Evolutionary conservation across 2,888 invertebrate species (phyloP).

Genomic region (Seira ritae): DNA sequence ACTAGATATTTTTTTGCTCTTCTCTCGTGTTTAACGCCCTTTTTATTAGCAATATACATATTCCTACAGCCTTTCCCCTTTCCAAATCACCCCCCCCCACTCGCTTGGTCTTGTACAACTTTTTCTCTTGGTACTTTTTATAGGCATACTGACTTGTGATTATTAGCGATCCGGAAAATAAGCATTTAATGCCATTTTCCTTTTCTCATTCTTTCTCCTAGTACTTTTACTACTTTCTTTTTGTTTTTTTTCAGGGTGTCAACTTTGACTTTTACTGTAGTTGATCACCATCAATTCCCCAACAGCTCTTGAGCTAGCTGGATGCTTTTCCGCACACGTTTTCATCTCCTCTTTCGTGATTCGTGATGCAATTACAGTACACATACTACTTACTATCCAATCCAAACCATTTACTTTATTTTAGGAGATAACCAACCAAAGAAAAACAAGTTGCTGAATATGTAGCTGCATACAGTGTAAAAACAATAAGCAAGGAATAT

Average conservation of each 20-base stretch:
- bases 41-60: neutral
- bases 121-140: conserved; percentile 2
- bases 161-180: conserved; percentile 54
- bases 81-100: neutral
- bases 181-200: conserved; percentile 40
- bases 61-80: neutral
- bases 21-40: neutral
- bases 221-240: neutral
- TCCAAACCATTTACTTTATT: too few relatives aligned
- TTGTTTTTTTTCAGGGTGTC: neutral
- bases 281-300: neutral
- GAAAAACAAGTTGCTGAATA: conserved; percentile 2
- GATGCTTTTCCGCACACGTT: neutral
- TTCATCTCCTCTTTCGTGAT: too few relatives aligned
- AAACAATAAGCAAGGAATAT: too few relatives aligned
- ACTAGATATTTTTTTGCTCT: neutral
- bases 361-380: neutral
- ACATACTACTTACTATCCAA: too few relatives aligned
- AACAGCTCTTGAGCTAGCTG: neutral
- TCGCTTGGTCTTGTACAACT: too few relatives aligned
- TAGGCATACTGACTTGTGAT: conserved; percentile 23
- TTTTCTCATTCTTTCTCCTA: neutral
- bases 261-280: neutral
- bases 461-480: too few relatives aligned
- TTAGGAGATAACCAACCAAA: neutral